These are phyloP conservation scores for Automeris io DNA, from an alignment of 2,888 invertebrate species.

Conservation along the genomic window DNA sequence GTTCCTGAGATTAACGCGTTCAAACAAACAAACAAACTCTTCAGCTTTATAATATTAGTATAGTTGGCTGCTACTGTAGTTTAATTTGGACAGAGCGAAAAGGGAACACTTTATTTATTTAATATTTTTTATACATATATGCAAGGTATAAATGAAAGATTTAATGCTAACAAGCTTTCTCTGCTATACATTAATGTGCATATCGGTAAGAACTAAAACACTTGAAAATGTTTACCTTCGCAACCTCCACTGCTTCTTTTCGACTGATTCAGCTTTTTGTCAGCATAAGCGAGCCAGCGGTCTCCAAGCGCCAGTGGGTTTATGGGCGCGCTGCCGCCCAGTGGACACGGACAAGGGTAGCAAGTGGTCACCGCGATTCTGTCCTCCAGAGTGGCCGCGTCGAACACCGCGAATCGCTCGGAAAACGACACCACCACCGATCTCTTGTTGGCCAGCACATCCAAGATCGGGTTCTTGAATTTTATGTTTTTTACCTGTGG, in stretches of 20 bases:
- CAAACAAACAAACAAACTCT: no score
- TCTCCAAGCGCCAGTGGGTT: conserved; percentile 93
- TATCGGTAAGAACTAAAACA: no score
- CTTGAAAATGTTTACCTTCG: conserved; percentile 82
- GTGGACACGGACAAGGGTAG: conserved; percentile 89
- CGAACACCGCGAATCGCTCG: conserved; percentile 94
- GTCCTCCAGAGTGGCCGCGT: conserved; percentile 91
- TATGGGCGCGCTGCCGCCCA: conserved; percentile 53
- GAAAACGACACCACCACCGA: conserved; percentile 92
- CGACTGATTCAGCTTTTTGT: conserved; percentile 87
- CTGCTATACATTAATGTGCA: no score
- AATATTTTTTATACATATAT: no score
- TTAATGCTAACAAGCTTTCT: no score
- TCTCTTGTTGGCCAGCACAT: conserved; percentile 91
- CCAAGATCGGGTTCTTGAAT: conserved; percentile 93
- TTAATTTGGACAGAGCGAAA: no score
- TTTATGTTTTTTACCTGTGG: conserved; percentile 89
- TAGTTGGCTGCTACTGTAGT: no score
- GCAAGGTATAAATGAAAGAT: no score
- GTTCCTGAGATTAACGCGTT: no score
- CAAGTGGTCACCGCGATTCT: conserved; percentile 92
- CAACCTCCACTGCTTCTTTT: conserved; percentile 90
- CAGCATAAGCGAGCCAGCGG: conserved; percentile 90
- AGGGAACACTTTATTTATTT: no score
- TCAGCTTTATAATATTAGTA: no score